Evolutionary conservation across 2,113 vertebrate genomes (phyloP), one percentile per base, ranked within the genome.

Genomic region (Scomber japonicus): DNA sequence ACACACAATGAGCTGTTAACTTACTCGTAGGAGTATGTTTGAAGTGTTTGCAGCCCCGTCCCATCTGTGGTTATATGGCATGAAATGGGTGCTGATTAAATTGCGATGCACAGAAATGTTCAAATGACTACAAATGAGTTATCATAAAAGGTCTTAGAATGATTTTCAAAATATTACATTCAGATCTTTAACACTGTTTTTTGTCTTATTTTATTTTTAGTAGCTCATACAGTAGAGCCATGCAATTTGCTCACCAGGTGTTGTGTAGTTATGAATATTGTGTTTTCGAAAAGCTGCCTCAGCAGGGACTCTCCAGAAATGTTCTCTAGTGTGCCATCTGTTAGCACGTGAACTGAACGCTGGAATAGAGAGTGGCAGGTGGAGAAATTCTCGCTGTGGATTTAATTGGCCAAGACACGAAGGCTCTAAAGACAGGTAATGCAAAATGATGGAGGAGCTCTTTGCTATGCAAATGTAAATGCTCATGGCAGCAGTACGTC

Each of bases 361-460:
- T 57, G 17, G 14, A 35, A 30, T 35, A 4, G 48, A 86, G 79
- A 75, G 66, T 75, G 83, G 82, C 88, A 91, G 73, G 82, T 84
- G 81, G 76, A 86, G 49, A 84, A 68, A 78, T 45, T 66, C 72
- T 71, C 7, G 14, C 75, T 80, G 51, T 62, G 71, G 67, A 88
- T 83, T 88, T 90, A 87, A 92, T 91, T 90, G 82, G 68, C 82
- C 11, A 17, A 82, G 85, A 85, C 81, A 61, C 3, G 30, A 67
- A 66, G 50, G 54, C 77, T 79, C 49, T 27, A 62, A 66, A 83
- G 72, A 88, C 87, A 66, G 64, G 77, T 80, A 85, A 82, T 88
- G 80, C 65, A 16, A 71, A 82, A 82, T 77, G 76, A 90, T 88
- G 71, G 82, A 86, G 80, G 51, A 76, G 69, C 77, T 83, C 61